Base-by-base conservation (phyloP, 2,888 invertebrate genomes). In the Spilosoma lubricipeda region DNA sequence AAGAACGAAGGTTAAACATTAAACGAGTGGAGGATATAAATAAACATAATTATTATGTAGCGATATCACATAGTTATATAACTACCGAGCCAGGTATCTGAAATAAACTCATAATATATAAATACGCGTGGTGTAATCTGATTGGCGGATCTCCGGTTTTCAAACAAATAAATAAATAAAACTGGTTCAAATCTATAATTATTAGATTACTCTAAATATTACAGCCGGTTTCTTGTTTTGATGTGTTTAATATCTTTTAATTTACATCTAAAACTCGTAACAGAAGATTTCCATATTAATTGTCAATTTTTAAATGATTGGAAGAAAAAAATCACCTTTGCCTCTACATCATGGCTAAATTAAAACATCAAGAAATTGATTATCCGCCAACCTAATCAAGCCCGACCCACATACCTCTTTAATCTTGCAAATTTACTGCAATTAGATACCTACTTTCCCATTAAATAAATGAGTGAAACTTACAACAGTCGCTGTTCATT, bases 381-480 rank as follows among this genome's bases (percentile, higher is more conserved):
- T 42, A 56, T 65, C 39, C 56, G 39, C 56, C 36, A 52, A 52
- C 52, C 45, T 27, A 33, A 70, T 66, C 69, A 63, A 36, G n/a
- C 56, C 23, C 59, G 67, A 70, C 63, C 70, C 27, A 70, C 66
- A 74, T 75, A 71, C 65, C 42, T 56, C 63, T 39, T 45, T 74
- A 79, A 73, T 74, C n/a, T 75, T 74, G 71, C 36, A 74, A 85
- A 85, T 80, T 65, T 77, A 73, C 76, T 76, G 73, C 80, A 91
- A 90, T 91, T 89, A 90, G 67, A 83, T 69, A 84, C 52, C 11
- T 56, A 56, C 90, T 92, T 90, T 91, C 90, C 79, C 87, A 86
- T 88, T 86, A 87, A 89, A 89, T 82, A 81, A 81, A 83, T 80
- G 84, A 84, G 89, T 86, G 90, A 92, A 91, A 92, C 80, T 86